These are phyloP conservation scores for Copsychus sechellarum DNA, from an alignment of 2,113 vertebrate genomes.

Conservation along the genomic window DNA sequence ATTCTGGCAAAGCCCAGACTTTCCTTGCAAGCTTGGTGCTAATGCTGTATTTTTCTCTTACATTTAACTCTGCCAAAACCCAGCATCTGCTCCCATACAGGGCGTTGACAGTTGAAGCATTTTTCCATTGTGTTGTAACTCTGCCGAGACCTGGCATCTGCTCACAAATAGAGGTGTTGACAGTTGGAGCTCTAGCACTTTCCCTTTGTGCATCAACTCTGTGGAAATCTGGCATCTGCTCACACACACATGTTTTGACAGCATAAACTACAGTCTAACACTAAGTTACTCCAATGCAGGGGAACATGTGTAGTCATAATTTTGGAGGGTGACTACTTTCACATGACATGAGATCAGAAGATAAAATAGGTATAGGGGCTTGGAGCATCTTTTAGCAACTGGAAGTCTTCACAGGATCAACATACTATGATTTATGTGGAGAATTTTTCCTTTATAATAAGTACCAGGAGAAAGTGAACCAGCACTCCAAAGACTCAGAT, in stretches of 20 bases:
- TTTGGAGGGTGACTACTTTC: not conserved
- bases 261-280: conserved; percentile 42
- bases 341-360: not conserved
- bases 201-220: conserved; percentile 50
- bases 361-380: not conserved
- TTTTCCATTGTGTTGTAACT: conserved; percentile 60
- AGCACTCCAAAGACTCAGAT: not conserved
- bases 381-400: not conserved
- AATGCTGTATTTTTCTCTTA: not conserved
- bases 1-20: not conserved
- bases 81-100: conserved; percentile 55
- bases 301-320: not conserved
- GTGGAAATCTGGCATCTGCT: conserved; percentile 54
- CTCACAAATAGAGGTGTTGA: conserved; percentile 59
- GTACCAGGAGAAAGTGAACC: not conserved
- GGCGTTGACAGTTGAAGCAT: conserved; percentile 63
- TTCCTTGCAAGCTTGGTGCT: not conserved
- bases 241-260: conserved; percentile 49
- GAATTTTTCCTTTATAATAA: not conserved
- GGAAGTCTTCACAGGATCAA: not conserved
- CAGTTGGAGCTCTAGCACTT: conserved; percentile 59
- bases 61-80: conserved; percentile 39
- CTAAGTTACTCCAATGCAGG: not conserved
- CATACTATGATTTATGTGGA: not conserved
- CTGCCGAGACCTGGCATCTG: conserved; percentile 63